Conservation (phyloP, 2,113 vertebrate species). For the Tachysurus vachellii region DNA sequence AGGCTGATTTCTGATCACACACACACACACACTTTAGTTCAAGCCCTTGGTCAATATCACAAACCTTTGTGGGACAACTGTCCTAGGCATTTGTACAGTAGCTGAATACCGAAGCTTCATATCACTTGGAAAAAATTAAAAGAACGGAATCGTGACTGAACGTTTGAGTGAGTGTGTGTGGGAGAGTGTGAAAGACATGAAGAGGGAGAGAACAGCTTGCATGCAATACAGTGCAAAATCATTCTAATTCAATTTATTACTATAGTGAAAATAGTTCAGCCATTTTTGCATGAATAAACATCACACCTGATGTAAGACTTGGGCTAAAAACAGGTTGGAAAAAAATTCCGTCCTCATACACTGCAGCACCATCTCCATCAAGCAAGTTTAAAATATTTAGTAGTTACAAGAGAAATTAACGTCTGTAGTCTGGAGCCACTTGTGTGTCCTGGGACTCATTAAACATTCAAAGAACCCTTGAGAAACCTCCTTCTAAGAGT, state of each 20-base stretch:
- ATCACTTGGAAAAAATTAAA: conserved; percentile 16
- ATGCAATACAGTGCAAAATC: conserved; percentile 39
- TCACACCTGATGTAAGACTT: conserved; percentile 11
- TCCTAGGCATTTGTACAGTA: conserved; percentile 25
- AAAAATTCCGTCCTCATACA: too few relatives aligned
- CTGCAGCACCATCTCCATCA: not conserved
- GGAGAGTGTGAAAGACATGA: not conserved
- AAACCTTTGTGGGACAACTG: conserved; percentile 27
- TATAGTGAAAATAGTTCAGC: conserved; percentile 30
- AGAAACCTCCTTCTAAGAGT: not conserved
- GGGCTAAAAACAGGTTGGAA: not conserved
- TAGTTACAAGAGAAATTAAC: not conserved
- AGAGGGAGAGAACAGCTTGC: conserved; percentile 33
- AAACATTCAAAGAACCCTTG: not conserved
- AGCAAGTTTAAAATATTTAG: not conserved
- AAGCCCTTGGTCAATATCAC: conserved; percentile 38
- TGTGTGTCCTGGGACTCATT: not conserved
- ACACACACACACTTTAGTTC: conserved; percentile 25
- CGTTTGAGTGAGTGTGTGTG: conserved; percentile 37
- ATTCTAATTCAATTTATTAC: conserved; percentile 32
- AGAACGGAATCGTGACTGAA: conserved; percentile 55
- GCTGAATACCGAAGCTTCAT: not conserved
- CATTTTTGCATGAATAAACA: not conserved
- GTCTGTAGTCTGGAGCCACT: not conserved
- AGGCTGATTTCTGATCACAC: not conserved